Percentiles rank a stretch among this genome's conserved stretches.
Conservation (phyloP, 35 echinoderm and acorn worm species). For the Heliocidaris tuberculata region DNA sequence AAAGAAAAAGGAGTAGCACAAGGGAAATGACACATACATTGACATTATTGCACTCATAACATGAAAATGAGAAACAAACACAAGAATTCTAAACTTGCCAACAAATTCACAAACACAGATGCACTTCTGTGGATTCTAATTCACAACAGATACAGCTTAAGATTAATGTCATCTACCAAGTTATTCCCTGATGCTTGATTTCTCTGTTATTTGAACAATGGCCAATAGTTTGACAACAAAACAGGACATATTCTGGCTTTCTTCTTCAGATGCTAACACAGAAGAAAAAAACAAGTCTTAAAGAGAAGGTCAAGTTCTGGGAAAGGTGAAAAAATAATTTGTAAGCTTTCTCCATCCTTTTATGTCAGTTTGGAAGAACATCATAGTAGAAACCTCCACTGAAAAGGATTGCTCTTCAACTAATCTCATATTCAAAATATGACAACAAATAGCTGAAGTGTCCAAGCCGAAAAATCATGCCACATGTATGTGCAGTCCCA, state of each 20-base stretch:
- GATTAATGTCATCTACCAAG: background rate
- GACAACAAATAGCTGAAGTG: too few relatives aligned
- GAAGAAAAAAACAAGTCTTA: background rate
- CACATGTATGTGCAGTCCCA: too few relatives aligned
- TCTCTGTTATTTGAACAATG: background rate
- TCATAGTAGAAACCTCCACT: too few relatives aligned
- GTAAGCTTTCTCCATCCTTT: too few relatives aligned
- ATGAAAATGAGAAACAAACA: background rate
- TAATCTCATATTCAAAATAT: too few relatives aligned
- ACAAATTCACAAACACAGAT: background rate
- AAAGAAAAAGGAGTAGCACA: background rate
- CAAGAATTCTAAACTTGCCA: background rate
- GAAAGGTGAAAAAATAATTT: too few relatives aligned
- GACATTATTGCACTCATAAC: background rate
- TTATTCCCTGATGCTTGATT: background rate
- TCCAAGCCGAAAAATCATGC: too few relatives aligned
- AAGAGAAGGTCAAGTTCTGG: too few relatives aligned
- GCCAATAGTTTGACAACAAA: background rate
- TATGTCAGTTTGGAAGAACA: too few relatives aligned
- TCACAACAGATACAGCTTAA: background rate
- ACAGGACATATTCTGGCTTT: background rate
- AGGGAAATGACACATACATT: conserved; percentile 17
- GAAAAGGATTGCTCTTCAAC: too few relatives aligned
- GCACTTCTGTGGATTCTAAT: background rate
- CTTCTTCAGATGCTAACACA: background rate